Base-by-base conservation (phyloP, 1,140 invertebrate species). In the Nephila pilipes region DNA sequence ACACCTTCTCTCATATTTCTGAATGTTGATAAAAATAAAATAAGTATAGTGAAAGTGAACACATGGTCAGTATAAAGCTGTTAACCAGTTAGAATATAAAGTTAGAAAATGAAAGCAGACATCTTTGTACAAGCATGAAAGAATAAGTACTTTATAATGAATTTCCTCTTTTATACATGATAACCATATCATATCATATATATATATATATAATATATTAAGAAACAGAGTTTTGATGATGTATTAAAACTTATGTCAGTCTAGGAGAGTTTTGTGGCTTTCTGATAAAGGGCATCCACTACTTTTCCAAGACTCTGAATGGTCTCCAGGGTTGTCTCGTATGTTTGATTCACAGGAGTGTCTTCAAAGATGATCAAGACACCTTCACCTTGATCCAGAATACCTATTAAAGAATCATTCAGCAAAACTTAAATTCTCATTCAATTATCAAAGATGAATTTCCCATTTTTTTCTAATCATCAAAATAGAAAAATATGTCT, bases 251-350 rank as follows among this genome's bases (percentile, higher is more conserved):
- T 25, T 14, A 25, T 25, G 60, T 32, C 65, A 4, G 14, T 5
- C 25, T 75, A 75, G 29, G 65, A 75, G 0, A 99, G 96, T 96
- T 99, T 99, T 96, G 99, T 99, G 94, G 99, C 99, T 96, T 99
- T 99, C 96, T 99, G 98, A 96, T 99, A 99, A 90, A 99, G 96
- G 57, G 98, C 98, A 96, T 99, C 99, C 85, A 99, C 98, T 94
- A 99, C 99, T 97, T 99, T 99, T 94, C 99, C 99, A 98, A 99
- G 99, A 95, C 98, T 99, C 94, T 99, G 98, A 95, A 99, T 99
- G 32, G 98, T 99, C 95, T 99, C 98, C 94, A 99, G 96, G 69
- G 99, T 98, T 95, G 98, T 98, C 96, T 99, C 98, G 95, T 99
- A 99, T 8, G 99, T 99, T 95, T 99, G 99, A 95, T 99, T 99